Conservation (phyloP, 2,888 invertebrate species). For the Drosophila colorata region DNA sequence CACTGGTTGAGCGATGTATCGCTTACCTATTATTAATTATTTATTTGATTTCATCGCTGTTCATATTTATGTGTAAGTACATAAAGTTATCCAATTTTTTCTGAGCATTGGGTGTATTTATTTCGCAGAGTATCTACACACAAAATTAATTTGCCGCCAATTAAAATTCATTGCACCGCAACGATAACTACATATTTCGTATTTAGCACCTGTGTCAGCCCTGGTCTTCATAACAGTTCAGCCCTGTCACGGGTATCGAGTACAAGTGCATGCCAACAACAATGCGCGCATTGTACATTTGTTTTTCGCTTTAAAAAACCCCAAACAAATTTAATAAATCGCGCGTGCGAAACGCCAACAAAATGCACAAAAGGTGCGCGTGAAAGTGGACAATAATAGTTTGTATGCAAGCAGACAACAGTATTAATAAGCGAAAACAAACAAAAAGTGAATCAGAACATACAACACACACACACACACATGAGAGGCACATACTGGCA, state of each 20-base stretch:
- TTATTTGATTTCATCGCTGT: not conserved
- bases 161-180: too few relatives aligned
- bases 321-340: conserved; percentile 17
- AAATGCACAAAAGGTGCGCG: conserved; percentile 1
- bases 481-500: conserved; percentile 21
- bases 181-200: not conserved
- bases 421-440: conserved; percentile 26
- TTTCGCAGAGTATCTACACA: not conserved
- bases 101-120: not conserved
- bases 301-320: conserved; percentile 43
- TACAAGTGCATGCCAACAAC: conserved; percentile 71
- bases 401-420: conserved; percentile 1
- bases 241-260: conserved; percentile 49
- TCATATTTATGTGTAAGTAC: not conserved
- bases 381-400: conserved; percentile 4
- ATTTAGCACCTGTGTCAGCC: not conserved
- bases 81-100: too few relatives aligned
- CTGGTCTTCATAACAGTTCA: conserved; percentile 4
- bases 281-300: conserved; percentile 67
- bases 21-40: not conserved
- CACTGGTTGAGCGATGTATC: conserved; percentile 16
- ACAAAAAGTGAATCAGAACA: conserved; percentile 77
- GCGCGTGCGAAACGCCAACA: conserved; percentile 6
- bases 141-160: conserved; percentile 12
- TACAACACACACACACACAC: conserved; percentile 42